These are phyloP conservation scores for Cheirogaleus medius DNA, from an alignment of 2,113 vertebrate species.

Conservation along the genomic window DNA sequence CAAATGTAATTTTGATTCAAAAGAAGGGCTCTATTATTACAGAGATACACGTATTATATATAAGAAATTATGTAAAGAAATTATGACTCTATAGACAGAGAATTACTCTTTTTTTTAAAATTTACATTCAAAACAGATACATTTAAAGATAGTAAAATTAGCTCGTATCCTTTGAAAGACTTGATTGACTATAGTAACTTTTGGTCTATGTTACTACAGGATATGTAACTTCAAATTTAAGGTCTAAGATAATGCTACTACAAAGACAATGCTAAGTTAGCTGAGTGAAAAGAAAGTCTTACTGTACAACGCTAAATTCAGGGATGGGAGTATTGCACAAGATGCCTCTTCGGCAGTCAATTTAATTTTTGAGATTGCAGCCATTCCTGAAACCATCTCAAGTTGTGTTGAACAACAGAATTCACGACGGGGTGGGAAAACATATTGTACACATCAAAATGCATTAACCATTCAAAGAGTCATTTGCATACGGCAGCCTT, in stretches of 20 bases:
- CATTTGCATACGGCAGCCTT: constrained; percentile 24
- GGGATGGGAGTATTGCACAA: constrained; percentile 60
- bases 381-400: not conserved
- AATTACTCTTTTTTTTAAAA: not conserved
- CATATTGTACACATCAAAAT: not conserved
- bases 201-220: constrained; percentile 47
- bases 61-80: not conserved
- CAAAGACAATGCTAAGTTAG: constrained; percentile 57
- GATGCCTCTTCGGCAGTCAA: not conserved
- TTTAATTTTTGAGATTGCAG: not conserved
- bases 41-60: constrained; percentile 8
- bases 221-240: constrained; percentile 14
- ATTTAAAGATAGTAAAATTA: constrained; percentile 45
- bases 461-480: not conserved
- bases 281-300: constrained; percentile 46
- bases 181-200: not conserved
- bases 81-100: constrained; percentile 33
- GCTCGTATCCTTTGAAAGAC: constrained; percentile 36
- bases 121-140: constrained; percentile 69
- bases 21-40: constrained; percentile 20
- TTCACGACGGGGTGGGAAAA: not conserved
- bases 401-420: constrained; percentile 24
- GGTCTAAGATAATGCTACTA: constrained; percentile 30
- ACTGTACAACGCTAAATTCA: not conserved
- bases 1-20: not conserved